Base-by-base conservation (phyloP, 2,797 vertebrate genomes). In the Otus scops region DNA sequence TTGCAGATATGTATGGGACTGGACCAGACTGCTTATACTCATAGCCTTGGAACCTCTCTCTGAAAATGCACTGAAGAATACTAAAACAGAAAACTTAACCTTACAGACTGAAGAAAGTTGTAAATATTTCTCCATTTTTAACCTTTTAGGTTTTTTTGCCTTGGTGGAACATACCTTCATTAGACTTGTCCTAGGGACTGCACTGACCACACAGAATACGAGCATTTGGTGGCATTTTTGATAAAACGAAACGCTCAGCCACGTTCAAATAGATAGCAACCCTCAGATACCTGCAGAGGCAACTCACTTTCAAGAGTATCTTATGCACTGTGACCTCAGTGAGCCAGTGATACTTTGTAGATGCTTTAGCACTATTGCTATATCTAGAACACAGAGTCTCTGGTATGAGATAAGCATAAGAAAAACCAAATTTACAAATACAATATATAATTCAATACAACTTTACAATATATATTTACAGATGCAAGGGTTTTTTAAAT, bases 1-100 rank as follows among this genome's bases (percentile, higher is more conserved):
- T 99, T 50, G 99, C 99, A 1, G 99, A 99, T 96, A 98, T 99
- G 97, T 99, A 99, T 12, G 99, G 99, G 36, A 98, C 98, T 4
- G 99, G 99, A 68, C 97, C 97, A 68, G 98, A 98, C 56, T 96
- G 97, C 48, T 93, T 99, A 69, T 99, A 99, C 97, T 99, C 99
- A 96, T 99, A 99, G 99, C 99, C 98, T 96, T 97, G 96, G 94
- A 93, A 91, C 68, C 73, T 95, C 91, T 76, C 26, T 80, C 60
- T 61, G 75, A 89, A 95, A 96, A 97, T 92, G 97, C 88, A 98
- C 97, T 97, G 95, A 96, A 96, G 85, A 86, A 76, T 92, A 92
- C 36, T 65, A 81, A 79, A 89, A 39, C 47, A 69, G 85, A 79
- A 96, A 96, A 97, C 95, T 96, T 89, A 92, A 41, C 68, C 96